Evolutionary conservation across 1,140 invertebrate species (phyloP), one percentile per base, ranked within the genome.

Genomic region (Micrasema minimum): DNA sequence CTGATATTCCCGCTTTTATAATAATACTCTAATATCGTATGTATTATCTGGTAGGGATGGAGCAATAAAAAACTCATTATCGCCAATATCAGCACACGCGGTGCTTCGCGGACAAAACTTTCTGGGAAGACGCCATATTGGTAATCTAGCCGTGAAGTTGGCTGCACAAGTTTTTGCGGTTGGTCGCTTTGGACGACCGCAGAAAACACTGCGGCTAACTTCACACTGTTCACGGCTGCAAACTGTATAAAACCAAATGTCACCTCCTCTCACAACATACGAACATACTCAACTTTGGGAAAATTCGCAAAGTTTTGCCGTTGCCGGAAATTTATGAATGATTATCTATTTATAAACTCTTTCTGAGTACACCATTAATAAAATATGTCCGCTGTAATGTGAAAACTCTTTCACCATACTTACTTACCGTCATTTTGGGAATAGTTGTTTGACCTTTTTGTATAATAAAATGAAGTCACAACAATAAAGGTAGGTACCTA

Each of bases 21-120:
- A 74, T 74, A 74, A 74, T 74, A 74, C 69, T 74, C 53, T 74
- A 71, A 74, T 74, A 74, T 71, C 69, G 69, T 74, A 74, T 74
- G 72, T 69, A 74, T 74, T 74, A 74, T 74, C 72, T 71, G 69
- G 69, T 70, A 66, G 69, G 59, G 72, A 71, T 71, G 72, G 62
- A n/a, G 69, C 69, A 57, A 74, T 74, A 74, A 74, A 74, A 74
- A 74, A 43, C 69, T 74, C 72, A 74, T 74, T 74, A 74, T 74
- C 72, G 69, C 46, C 69, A 69, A 72, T 72, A 72, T 72, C 53
- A 20, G 35, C 55, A 57, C 71, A 72, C 71, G 71, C 68, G 71
- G 26, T 14, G 23, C 31, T 45, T 11, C 16, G 10, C 22, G 37
- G 23, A 18, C n/a, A n/a, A 38, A 48, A 45, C n/a, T 50, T 31